Base-by-base conservation (phyloP, 2,888 invertebrate genomes). In the Trachelus stipa region DNA sequence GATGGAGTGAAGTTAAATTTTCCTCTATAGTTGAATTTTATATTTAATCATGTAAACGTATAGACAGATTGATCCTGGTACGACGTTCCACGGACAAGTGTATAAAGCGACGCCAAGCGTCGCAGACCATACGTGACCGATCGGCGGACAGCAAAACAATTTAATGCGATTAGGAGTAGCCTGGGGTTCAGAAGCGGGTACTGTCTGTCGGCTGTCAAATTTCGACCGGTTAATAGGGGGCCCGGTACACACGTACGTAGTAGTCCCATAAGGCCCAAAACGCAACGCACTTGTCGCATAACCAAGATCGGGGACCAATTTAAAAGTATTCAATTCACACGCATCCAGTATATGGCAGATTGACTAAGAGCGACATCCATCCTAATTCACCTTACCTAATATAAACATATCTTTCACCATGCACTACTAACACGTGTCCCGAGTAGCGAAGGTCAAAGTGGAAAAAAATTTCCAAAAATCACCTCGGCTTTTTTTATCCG, bases 141-240 rank as follows among this genome's bases (percentile, higher is more conserved):
- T 82, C 81, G 81, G 76, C 78, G 79, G 74, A 33, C 79, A 78
- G 76, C 83, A 83, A 86, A 87, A 86, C 82, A 83, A 86, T 88
- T 85, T 85, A 85, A 86, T 84, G 78, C 82, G 84, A 85, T 88
- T 84, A 84, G 80, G 34, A 75, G 73, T 34, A 73, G 69, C 74
- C 34, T 31, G 69, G 34, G 68, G 34, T 76, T 77, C 69, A 80
- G 83, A 83, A 77, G 81, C 77, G 84, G 11, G 79, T 81, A 33
- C 81, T 84, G 88, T 86, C 87, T 69, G 77, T 87, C 77, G 34
- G 73, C 83, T 85, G 87, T 87, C 88, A 87, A 88, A 87, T 87
- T 84, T 84, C 77, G 34, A 37, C 40, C 34, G 68, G 40, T 74
- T 73, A 73, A 77, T 75, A 78, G 76, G 77, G 73, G 79, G 56